These are phyloP conservation scores for Popillia japonica DNA, from an alignment of 1,140 invertebrate species.

Conservation along the genomic window DNA sequence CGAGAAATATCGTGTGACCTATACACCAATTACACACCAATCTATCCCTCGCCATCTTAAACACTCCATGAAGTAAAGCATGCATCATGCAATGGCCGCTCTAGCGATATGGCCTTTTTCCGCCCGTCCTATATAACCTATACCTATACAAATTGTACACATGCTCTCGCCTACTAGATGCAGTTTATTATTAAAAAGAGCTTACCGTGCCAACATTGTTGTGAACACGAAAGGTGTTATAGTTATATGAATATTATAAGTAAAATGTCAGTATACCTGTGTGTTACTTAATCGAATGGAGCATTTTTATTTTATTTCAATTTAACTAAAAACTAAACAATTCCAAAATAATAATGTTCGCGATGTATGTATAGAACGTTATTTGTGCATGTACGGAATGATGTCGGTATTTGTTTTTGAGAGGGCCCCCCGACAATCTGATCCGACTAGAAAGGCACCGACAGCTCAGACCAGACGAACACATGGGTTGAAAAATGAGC, in stretches of 20 bases:
- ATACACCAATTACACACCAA: conserved; percentile 32
- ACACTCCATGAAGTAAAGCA: conserved; percentile 12
- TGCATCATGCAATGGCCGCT: conserved; percentile 20
- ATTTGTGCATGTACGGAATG: not conserved
- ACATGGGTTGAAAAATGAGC: conserved; percentile 51
- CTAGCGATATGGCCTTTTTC: not conserved
- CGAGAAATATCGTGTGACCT: conserved; percentile 36
- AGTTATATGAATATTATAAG: not conserved
- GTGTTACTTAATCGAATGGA: too few relatives aligned
- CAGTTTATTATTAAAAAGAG: conserved; percentile 19
- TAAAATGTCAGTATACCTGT: too few relatives aligned
- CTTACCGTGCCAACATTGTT: not conserved
- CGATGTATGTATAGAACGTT: not conserved
- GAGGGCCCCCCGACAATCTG: not conserved
- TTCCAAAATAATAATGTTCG: not conserved
- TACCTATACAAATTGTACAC: conserved; percentile 36
- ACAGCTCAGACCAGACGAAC: conserved; percentile 42
- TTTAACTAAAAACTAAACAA: too few relatives aligned
- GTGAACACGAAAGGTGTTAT: conserved; percentile 5
- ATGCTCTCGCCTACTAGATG: conserved; percentile 8
- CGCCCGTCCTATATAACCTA: not conserved
- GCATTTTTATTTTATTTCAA: too few relatives aligned
- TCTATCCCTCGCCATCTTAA: conserved; percentile 38
- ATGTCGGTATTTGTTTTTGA: conserved; percentile 27
- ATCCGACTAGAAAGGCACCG: conserved; percentile 40